Evolutionary conservation across 2,113 vertebrate genomes (phyloP).

Genomic region (Pyxicephalus adspersus): DNA sequence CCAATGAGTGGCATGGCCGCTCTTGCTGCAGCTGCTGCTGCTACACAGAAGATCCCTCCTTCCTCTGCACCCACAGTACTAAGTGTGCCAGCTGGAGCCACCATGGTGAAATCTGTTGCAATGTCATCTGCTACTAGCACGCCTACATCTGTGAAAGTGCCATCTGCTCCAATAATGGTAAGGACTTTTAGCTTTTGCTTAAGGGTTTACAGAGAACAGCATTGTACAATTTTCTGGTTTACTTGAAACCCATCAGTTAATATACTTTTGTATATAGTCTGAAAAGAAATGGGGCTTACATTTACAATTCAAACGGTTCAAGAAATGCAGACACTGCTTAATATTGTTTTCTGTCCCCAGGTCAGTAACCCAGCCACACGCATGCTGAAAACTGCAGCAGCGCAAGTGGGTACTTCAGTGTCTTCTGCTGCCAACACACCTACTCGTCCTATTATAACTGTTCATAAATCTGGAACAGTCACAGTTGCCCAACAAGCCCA

Average conservation of each 20-base stretch:
- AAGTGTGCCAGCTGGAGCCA: slow-evolving; percentile 83
- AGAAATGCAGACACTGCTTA: not conserved
- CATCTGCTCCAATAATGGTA: slow-evolving; percentile 87
- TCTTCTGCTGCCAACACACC: slow-evolving; percentile 76
- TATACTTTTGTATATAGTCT: not conserved
- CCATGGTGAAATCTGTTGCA: slow-evolving; percentile 86
- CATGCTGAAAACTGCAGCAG: slow-evolving; percentile 91
- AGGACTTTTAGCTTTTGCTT: slow-evolving; percentile 34
- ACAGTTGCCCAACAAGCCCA: slow-evolving; percentile 93
- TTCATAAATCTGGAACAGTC: slow-evolving; percentile 91
- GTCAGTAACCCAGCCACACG: slow-evolving; percentile 91
- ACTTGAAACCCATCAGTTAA: not conserved
- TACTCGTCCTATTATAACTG: slow-evolving; percentile 89
- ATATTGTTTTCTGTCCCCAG: slow-evolving; percentile 63
- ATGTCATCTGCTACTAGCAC: slow-evolving; percentile 81
- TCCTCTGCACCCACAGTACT: slow-evolving; percentile 84
- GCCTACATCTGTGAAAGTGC: slow-evolving; percentile 82
- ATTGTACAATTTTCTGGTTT: not conserved
- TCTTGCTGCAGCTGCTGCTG: slow-evolving; percentile 86
- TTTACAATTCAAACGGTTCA: no score
- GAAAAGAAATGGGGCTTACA: no score
- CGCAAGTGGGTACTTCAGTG: slow-evolving; percentile 83
- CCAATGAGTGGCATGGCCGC: slow-evolving; percentile 96
- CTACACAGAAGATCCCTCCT: slow-evolving; percentile 91
- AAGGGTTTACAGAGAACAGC: not conserved